Evolutionary conservation across 2,113 vertebrate genomes (phyloP).

Genomic region (Coryphaenoides rupestris): DNA sequence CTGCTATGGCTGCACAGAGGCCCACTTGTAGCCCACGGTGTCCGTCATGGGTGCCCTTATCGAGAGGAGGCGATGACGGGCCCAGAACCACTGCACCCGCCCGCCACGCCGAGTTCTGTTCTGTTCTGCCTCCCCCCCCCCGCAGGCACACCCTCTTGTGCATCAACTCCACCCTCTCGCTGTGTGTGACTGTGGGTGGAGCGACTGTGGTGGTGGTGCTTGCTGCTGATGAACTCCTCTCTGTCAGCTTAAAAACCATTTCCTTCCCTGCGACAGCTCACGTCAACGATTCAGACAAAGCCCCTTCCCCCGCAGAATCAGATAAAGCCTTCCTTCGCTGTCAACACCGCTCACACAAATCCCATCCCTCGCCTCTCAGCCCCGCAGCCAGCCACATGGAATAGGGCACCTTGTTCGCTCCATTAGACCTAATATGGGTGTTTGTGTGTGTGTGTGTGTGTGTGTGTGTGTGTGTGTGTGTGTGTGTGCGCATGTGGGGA

Average conservation of each 20-base stretch:
- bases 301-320: slow-evolving; percentile 38
- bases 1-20: slow-evolving; percentile 29
- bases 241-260: slow-evolving; percentile 70
- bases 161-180: too few species aligned
- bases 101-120: not conserved
- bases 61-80: slow-evolving; percentile 70
- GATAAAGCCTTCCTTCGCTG: slow-evolving; percentile 39
- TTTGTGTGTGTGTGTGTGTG: not conserved
- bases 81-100: slow-evolving; percentile 45
- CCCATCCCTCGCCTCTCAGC: slow-evolving; percentile 37
- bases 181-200: too few species aligned
- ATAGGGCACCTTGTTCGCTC: not conserved
- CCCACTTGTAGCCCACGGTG: slow-evolving; percentile 26
- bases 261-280: slow-evolving; percentile 79
- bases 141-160: not conserved
- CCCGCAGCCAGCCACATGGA: not conserved
- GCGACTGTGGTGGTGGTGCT: too few species aligned
- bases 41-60: slow-evolving; percentile 67
- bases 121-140: slow-evolving; percentile 15
- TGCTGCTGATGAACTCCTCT: slow-evolving; percentile 51
- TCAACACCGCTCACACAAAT: slow-evolving; percentile 47
- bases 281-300: slow-evolving; percentile 80
- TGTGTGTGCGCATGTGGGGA: not conserved
- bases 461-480: not conserved
- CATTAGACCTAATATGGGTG: too few species aligned